A percentile compares a stretch with the other conserved stretches of the same genome.
phyloP scores from a whole-genome alignment of 64 coral and sea anemone species.

The Montipora capricornis region DNA sequence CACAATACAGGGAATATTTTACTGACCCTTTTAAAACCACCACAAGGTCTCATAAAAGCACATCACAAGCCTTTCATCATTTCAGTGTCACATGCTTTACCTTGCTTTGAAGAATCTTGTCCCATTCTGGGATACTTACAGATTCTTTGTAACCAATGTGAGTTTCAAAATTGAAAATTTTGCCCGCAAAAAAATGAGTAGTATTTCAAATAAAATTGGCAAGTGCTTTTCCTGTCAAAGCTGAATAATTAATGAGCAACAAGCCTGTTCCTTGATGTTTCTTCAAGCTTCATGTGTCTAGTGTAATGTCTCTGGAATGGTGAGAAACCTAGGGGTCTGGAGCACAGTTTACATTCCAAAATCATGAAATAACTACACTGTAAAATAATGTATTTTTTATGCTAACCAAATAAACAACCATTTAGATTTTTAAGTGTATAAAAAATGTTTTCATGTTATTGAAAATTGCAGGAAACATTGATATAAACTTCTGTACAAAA shows the following conservation, averaged over 20 bases:
- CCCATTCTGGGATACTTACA: slow-evolving; percentile 68
- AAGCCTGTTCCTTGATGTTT: not conserved
- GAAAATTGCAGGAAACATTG: no score
- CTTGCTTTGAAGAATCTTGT: slow-evolving; percentile 89
- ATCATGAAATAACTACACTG: slow-evolving; percentile 31
- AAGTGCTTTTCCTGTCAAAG: slow-evolving; percentile 37
- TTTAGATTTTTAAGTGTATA: not conserved
- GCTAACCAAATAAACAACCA: not conserved
- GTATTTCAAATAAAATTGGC: slow-evolving; percentile 32
- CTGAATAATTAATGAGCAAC: slow-evolving; percentile 66
- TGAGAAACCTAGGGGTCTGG: slow-evolving; percentile 43
- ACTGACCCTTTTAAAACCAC: slow-evolving; percentile 11
- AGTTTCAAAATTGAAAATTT: not conserved
- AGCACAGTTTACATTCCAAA: slow-evolving; percentile 60
- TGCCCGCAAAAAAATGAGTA: not conserved
- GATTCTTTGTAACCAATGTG: not conserved
- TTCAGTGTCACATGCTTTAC: slow-evolving; percentile 48
- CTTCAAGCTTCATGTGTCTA: not conserved
- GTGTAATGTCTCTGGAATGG: slow-evolving; percentile 11
- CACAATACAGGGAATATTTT: slow-evolving; percentile 61
- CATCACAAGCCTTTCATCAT: slow-evolving; percentile 6
- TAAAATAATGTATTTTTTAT: not conserved
- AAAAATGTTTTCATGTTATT: no score
- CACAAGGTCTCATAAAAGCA: not conserved
- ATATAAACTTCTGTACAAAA: no score